Conservation (phyloP, 2,797 vertebrate genomes). For the Prunella strophiata region DNA sequence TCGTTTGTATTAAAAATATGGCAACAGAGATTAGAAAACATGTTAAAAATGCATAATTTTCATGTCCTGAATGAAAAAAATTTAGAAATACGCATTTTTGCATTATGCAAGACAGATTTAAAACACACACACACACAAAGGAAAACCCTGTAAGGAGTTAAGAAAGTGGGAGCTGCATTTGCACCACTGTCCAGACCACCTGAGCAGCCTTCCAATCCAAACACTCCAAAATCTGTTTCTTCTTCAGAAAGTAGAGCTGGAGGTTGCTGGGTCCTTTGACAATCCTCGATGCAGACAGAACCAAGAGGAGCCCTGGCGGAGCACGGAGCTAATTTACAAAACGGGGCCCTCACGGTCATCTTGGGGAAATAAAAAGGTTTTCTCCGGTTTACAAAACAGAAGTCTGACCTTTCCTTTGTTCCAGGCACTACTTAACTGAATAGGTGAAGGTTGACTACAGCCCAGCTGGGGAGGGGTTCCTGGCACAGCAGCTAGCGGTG, state of each 20-base stretch:
- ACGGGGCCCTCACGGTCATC: neutral
- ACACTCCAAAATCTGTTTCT: neutral
- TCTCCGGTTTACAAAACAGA: neutral
- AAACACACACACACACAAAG: slow-evolving; percentile 13
- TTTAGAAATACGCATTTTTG: slow-evolving; percentile 37
- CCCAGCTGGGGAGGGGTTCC: neutral
- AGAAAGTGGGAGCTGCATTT: neutral
- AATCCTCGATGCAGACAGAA: neutral
- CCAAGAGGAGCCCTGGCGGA: neutral
- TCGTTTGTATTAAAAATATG: slow-evolving; percentile 62
- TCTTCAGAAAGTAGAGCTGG: neutral
- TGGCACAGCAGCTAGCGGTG: slow-evolving; percentile 81
- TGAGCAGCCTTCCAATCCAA: neutral
- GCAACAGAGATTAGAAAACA: slow-evolving; percentile 68
- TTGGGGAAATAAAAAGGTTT: slow-evolving; percentile 45
- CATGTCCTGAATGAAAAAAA: slow-evolving; percentile 55
- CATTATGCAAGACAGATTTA: slow-evolving; percentile 3
- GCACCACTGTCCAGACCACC: neutral
- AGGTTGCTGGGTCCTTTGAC: neutral
- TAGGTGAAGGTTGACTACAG: neutral
- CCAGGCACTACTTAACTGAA: slow-evolving; percentile 67
- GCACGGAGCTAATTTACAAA: neutral
- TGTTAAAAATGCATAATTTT: slow-evolving; percentile 52
- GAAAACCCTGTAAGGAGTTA: slow-evolving; percentile 38
- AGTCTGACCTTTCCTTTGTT: slow-evolving; percentile 49